Conservation (phyloP, 2,797 vertebrate species). For the Helicolenus hilgendorfi region DNA sequence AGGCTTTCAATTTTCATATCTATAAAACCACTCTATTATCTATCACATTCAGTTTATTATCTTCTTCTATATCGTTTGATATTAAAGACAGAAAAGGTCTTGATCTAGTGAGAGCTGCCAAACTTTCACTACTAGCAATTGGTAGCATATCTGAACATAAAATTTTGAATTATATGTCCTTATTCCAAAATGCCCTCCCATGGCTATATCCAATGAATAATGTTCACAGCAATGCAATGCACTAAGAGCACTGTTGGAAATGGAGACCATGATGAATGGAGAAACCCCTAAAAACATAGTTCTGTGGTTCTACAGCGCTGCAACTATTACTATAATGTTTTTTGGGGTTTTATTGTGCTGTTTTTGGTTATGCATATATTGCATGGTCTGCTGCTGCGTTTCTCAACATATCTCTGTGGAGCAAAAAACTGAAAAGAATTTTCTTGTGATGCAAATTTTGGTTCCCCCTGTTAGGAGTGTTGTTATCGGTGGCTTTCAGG, state of each 20-base stretch:
- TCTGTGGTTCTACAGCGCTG: background rate
- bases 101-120: background rate
- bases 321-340: background rate
- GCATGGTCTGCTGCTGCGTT: background rate
- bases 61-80: background rate
- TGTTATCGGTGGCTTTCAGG: conserved; percentile 31
- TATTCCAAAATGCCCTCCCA: background rate
- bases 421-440: background rate
- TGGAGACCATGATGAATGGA: background rate
- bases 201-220: background rate
- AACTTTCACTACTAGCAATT: background rate
- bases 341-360: background rate
- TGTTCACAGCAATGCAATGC: background rate
- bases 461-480: background rate
- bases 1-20: background rate
- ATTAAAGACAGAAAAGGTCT: background rate
- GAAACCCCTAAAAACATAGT: background rate
- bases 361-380: background rate
- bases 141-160: background rate
- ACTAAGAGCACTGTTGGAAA: background rate
- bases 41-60: background rate
- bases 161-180: background rate
- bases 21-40: background rate
- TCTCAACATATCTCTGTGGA: background rate
- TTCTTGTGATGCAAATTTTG: conserved; percentile 13